Percentiles rank a stretch among this genome's conserved stretches.
phyloP scores from a whole-genome alignment of 2,888 invertebrate species.

The Leucophenga montana region DNA sequence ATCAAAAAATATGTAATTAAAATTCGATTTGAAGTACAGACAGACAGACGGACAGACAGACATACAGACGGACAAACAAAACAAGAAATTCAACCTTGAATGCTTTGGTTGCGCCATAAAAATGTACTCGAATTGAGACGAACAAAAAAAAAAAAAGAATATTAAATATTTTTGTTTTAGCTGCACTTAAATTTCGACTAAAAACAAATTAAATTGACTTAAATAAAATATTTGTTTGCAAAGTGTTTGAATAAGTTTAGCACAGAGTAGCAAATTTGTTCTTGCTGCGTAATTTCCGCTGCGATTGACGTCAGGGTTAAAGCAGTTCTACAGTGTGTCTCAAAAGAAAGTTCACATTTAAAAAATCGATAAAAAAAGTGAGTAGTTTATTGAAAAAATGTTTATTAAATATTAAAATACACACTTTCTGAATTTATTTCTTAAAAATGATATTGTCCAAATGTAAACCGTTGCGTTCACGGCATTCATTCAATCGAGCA shows the following conservation, averaged over 20 bases:
- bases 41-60: background rate
- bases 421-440: no score
- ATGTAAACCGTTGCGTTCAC: no score
- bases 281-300: slow-evolving; percentile 37
- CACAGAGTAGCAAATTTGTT: no score
- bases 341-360: no score
- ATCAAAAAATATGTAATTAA: background rate
- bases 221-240: slow-evolving; percentile 19
- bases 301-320: slow-evolving; percentile 26
- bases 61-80: background rate
- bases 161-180: slow-evolving; percentile 10
- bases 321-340: background rate
- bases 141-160: slow-evolving; percentile 27
- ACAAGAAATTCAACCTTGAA: slow-evolving; percentile 22
- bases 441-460: no score
- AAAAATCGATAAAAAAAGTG: no score
- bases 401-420: no score
- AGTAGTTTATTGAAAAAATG: no score
- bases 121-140: slow-evolving; percentile 27
- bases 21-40: slow-evolving; percentile 16
- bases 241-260: no score
- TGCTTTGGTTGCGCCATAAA: slow-evolving; percentile 8
- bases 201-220: slow-evolving; percentile 49
- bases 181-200: slow-evolving; percentile 23
- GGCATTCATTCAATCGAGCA: no score